phyloP scores from a whole-genome alignment of 1,140 invertebrate genomes.

The Homalodisca vitripennis region DNA sequence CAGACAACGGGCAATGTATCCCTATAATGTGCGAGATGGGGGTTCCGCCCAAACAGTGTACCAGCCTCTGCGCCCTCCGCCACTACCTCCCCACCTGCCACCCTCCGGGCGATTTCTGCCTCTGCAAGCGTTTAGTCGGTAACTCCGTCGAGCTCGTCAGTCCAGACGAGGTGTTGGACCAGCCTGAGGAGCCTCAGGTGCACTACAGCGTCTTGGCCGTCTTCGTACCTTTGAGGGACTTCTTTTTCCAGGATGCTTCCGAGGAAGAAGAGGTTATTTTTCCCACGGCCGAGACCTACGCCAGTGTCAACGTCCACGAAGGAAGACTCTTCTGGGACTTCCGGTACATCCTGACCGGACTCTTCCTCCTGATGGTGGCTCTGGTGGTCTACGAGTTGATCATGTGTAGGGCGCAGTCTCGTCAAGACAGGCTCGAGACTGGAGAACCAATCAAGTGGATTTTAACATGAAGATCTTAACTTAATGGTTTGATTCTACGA shows the following conservation, averaged over 20 bases:
- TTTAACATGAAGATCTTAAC: background rate
- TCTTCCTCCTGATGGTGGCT: constrained; percentile 16
- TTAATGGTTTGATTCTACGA: background rate
- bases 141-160: background rate
- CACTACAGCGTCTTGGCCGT: background rate
- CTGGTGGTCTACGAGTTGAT: constrained; percentile 14
- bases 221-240: background rate
- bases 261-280: background rate
- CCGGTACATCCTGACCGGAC: constrained; percentile 19
- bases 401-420: background rate
- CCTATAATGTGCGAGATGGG: constrained; percentile 11
- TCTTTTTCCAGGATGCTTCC: background rate
- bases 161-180: background rate
- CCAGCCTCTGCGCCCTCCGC: background rate
- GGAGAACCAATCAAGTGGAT: background rate
- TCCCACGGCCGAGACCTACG: background rate
- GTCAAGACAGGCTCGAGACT: background rate
- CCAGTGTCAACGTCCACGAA: constrained; percentile 21
- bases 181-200: too few relatives aligned
- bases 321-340: constrained; percentile 23
- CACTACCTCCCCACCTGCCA: constrained; percentile 6
- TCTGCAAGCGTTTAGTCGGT: background rate
- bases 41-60: constrained; percentile 2
- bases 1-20: constrained; percentile 16
- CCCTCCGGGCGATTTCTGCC: background rate